Conservation (phyloP, 2,797 vertebrate genomes). For the Phaenicophaeus curvirostris region DNA sequence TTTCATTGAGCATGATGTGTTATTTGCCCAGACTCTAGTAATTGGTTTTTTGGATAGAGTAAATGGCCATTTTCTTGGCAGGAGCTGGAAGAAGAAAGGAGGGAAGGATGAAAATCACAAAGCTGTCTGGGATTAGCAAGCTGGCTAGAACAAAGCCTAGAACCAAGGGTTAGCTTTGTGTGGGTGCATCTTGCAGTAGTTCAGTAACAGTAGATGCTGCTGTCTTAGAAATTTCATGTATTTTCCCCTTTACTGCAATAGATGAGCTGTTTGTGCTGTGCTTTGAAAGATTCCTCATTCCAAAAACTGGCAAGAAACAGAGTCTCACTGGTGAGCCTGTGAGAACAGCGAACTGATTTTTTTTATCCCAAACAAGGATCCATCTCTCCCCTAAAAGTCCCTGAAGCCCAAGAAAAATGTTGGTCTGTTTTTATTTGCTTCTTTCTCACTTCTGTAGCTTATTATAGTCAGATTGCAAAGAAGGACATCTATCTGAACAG, state of each 20-base stretch:
- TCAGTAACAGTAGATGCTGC: not conserved
- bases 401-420: not conserved
- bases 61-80: not conserved
- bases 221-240: not conserved
- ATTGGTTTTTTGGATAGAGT: not conserved
- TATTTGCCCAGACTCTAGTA: not conserved
- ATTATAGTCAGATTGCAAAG: slow-evolving; percentile 80
- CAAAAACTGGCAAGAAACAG: not conserved
- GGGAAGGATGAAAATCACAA: not conserved
- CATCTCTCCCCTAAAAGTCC: not conserved
- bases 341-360: not conserved
- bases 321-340: not conserved
- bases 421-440: not conserved
- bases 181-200: not conserved
- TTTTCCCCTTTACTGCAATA: not conserved
- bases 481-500: slow-evolving; percentile 95
- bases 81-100: not conserved
- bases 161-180: not conserved
- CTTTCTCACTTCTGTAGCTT: slow-evolving; percentile 80
- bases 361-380: not conserved
- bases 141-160: not conserved
- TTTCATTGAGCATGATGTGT: not conserved
- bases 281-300: not conserved
- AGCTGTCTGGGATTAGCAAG: not conserved
- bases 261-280: not conserved